phyloP scores from a whole-genome alignment of 2,888 invertebrate genomes.

The Drosophila bunnanda region DNA sequence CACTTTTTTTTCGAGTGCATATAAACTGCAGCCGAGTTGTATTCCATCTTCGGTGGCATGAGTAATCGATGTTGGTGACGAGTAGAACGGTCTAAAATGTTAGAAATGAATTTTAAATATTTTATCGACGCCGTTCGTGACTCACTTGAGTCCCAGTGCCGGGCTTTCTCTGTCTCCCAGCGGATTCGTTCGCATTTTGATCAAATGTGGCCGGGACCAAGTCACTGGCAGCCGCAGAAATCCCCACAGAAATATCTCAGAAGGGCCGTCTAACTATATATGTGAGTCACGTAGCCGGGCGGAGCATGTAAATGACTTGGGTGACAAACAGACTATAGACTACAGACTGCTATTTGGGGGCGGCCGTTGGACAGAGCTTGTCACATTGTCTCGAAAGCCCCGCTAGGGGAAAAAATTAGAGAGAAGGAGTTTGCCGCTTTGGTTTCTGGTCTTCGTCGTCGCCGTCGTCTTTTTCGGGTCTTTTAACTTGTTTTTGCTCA shows the following conservation, averaged over 20 bases:
- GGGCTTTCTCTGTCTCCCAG: conserved; percentile 44
- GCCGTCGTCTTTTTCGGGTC: conserved; percentile 31
- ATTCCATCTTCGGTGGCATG: conserved; percentile 24
- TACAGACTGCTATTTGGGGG: conserved; percentile 33
- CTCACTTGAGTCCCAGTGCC: conserved; percentile 56
- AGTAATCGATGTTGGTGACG: conserved; percentile 55
- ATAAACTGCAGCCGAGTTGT: conserved; percentile 3
- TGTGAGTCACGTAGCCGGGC: conserved; percentile 75
- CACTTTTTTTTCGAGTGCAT: not conserved
- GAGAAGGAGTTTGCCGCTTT: conserved; percentile 42
- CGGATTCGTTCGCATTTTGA: conserved; percentile 70
- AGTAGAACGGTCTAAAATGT: conserved; percentile 64
- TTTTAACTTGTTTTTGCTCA: conserved; percentile 59
- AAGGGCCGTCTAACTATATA: conserved; percentile 49
- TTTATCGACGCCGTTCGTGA: conserved; percentile 75
- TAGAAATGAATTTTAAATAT: conserved; percentile 80
- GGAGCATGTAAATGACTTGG: conserved; percentile 80
- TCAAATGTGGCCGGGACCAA: conserved; percentile 67
- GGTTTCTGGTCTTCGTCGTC: conserved; percentile 13
- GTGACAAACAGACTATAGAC: conserved; percentile 69
- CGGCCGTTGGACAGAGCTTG: conserved; percentile 51
- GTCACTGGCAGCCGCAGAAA: conserved; percentile 47
- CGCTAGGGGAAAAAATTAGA: conserved; percentile 32
- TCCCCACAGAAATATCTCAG: conserved; percentile 54
- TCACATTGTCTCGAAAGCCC: conserved; percentile 70